Conservation (phyloP, 1,140 invertebrate genomes). For the Hestina assimilis region DNA sequence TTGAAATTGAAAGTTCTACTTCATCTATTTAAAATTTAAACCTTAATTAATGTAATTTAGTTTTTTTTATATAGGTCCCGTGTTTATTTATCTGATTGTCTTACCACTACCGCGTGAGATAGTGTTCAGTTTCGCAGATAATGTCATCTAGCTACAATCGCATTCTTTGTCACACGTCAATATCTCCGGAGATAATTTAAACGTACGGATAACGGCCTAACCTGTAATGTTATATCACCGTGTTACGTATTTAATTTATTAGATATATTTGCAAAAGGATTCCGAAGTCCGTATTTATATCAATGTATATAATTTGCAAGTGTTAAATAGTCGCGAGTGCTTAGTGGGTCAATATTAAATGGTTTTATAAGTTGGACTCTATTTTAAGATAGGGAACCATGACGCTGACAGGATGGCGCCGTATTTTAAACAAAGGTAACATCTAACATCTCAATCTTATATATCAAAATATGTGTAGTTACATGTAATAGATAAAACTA, state of each 20-base stretch:
- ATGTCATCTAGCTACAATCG: conserved; percentile 14
- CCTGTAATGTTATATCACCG: no score
- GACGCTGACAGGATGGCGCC: conserved; percentile 52
- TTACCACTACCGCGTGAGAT: conserved; percentile 3
- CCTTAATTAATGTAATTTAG: background rate
- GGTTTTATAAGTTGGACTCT: background rate
- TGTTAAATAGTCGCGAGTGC: background rate
- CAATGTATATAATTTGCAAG: no score
- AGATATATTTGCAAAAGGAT: no score
- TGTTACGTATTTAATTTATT: no score
- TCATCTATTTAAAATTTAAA: no score
- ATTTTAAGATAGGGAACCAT: conserved; percentile 23
- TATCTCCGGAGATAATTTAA: background rate
- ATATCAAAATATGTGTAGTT: no score
- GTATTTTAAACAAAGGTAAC: conserved; percentile 49
- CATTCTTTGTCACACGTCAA: conserved; percentile 1
- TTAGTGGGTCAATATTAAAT: background rate
- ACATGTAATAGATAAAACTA: no score
- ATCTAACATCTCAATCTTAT: background rate
- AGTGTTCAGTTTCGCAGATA: conserved; percentile 13
- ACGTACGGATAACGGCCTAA: no score
- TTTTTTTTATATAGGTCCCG: background rate
- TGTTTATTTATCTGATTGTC: background rate
- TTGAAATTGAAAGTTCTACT: no score
- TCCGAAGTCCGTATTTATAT: no score